phyloP scores from a whole-genome alignment of 2,797 vertebrate species.

The Sarcoramphus papa region DNA sequence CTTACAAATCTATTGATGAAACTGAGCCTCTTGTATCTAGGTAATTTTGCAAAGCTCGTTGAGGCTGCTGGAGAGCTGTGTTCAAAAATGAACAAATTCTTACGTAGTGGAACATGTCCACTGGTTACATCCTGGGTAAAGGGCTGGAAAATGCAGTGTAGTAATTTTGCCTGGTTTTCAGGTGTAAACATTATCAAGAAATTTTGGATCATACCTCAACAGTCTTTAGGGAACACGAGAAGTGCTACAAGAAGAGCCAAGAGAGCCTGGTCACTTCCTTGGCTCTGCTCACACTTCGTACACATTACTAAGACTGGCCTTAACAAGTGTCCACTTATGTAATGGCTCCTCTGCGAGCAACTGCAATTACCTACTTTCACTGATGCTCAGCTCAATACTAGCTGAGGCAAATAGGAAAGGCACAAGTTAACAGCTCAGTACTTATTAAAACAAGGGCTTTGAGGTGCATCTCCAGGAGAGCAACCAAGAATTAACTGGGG shows the following conservation, averaged over 20 bases:
- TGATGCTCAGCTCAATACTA: background rate
- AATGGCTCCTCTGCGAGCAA: background rate
- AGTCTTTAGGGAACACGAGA: background rate
- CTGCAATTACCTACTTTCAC: background rate
- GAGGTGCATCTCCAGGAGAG: background rate
- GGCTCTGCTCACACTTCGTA: background rate
- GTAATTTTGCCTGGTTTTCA: background rate
- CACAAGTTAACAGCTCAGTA: background rate
- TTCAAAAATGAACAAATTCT: background rate
- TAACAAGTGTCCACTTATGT: background rate
- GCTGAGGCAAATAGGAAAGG: background rate
- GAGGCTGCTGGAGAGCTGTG: background rate
- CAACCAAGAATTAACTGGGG: background rate
- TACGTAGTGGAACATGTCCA: no score
- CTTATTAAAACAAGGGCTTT: background rate
- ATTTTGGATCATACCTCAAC: background rate
- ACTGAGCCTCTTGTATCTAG: background rate
- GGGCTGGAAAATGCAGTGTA: background rate
- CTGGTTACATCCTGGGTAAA: background rate
- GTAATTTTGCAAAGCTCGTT: background rate
- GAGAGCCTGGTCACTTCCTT: background rate
- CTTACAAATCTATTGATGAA: background rate
- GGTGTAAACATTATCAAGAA: background rate
- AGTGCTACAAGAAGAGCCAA: background rate
- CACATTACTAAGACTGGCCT: fast-evolving